phyloP scores from a whole-genome alignment of 2,888 invertebrate species.

The Aradus depressus region DNA sequence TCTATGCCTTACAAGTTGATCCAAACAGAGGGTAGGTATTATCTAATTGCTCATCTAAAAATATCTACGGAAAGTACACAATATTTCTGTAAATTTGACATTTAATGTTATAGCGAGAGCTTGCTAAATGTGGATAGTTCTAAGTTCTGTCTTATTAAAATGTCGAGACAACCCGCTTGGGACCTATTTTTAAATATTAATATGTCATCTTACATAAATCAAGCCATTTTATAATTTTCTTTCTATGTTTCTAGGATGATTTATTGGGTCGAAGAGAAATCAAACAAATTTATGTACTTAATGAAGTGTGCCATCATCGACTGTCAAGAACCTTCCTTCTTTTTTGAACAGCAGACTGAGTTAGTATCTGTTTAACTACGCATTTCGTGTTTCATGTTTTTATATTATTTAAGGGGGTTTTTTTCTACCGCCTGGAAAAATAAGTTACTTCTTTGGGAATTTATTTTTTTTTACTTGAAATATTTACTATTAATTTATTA shows the following conservation, averaged over 20 bases:
- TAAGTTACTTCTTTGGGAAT: too few relatives aligned
- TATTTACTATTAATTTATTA: neutral
- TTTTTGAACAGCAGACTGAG: conserved; percentile 8
- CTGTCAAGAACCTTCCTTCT: conserved; percentile 30
- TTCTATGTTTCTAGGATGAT: conserved; percentile 42
- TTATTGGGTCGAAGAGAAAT: conserved; percentile 62
- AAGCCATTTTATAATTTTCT: too few relatives aligned
- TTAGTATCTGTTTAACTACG: neutral
- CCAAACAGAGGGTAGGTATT: conserved; percentile 14
- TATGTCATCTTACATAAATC: too few relatives aligned
- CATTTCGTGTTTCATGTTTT: neutral
- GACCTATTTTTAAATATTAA: too few relatives aligned
- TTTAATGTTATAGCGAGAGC: too few relatives aligned
- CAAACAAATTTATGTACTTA: conserved; percentile 47
- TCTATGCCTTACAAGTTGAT: conserved; percentile 19
- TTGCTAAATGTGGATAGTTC: too few relatives aligned
- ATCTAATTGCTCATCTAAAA: too few relatives aligned
- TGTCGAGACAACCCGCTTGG: too few relatives aligned
- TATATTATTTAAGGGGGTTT: neutral
- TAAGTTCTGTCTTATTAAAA: too few relatives aligned
- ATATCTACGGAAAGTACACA: too few relatives aligned
- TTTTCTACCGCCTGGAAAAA: too few relatives aligned
- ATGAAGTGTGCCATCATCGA: conserved; percentile 53
- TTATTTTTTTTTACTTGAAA: neutral
- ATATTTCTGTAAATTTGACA: too few relatives aligned